phyloP scores from a whole-genome alignment of 2,113 vertebrate genomes.

The Thalassoma bifasciatum region DNA sequence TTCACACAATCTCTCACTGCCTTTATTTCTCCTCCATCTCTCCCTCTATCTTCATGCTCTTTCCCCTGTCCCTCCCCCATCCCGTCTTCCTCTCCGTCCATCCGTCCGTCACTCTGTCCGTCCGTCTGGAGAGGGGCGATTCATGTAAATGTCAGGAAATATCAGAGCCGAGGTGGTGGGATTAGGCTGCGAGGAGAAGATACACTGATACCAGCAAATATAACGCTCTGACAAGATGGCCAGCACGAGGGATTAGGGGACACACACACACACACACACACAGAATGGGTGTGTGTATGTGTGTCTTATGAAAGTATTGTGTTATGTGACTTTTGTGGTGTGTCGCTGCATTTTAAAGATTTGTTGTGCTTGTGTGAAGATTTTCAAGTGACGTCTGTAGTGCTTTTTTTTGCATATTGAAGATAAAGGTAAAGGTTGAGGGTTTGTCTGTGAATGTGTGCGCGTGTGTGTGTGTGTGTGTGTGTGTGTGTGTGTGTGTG shows the following conservation, averaged over 20 bases:
- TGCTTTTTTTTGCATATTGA: slow-evolving; percentile 56
- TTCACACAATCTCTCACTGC: slow-evolving; percentile 5
- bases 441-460: slow-evolving; percentile 13
- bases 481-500: slow-evolving; percentile 27
- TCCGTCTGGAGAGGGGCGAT: slow-evolving; percentile 50
- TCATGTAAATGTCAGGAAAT: slow-evolving; percentile 82
- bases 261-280: slow-evolving; percentile 33
- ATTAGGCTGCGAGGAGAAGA: slow-evolving; percentile 65
- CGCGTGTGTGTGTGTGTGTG: slow-evolving; percentile 43
- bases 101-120: not conserved
- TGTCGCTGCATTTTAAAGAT: slow-evolving; percentile 54
- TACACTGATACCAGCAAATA: slow-evolving; percentile 71
- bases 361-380: slow-evolving; percentile 49
- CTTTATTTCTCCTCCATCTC: not conserved
- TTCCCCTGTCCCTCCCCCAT: not conserved
- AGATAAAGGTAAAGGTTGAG: slow-evolving; percentile 45
- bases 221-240: slow-evolving; percentile 54
- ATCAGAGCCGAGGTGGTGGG: slow-evolving; percentile 70
- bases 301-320: slow-evolving; percentile 21
- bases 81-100: not conserved
- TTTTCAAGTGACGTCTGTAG: slow-evolving; percentile 50
- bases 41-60: not conserved
- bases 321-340: slow-evolving; percentile 23
- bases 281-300: not conserved
- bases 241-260: slow-evolving; percentile 67